Evolutionary conservation across 2,888 invertebrate species (phyloP).

Genomic region (Lycophotia porphyrea): DNA sequence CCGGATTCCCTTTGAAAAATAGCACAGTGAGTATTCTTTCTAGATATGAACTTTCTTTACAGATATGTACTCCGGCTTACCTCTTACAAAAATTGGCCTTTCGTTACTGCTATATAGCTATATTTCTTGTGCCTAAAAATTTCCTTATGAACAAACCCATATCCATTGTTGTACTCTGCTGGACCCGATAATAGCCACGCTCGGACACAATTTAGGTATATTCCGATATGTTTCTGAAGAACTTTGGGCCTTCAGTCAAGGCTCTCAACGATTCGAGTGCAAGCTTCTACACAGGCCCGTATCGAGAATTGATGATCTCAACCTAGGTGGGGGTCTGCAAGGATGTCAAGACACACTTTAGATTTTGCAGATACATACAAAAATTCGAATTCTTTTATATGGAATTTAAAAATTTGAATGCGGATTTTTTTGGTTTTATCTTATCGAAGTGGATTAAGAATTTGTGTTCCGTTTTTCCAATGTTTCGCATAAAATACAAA

Average conservation of each 20-base stretch:
- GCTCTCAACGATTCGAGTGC: conserved; percentile 33
- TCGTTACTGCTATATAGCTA: not conserved
- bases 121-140: not conserved
- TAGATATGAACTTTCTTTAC: too few relatives aligned
- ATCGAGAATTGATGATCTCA: conserved; percentile 43
- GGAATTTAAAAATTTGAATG: not conserved
- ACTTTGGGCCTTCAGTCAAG: conserved; percentile 23
- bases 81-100: too few relatives aligned
- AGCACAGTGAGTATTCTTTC: too few relatives aligned
- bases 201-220: conserved; percentile 10
- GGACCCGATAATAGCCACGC: not conserved
- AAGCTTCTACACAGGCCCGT: conserved; percentile 35
- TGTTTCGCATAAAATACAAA: not conserved
- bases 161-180: not conserved
- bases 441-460: not conserved
- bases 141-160: not conserved
- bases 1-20: too few relatives aligned
- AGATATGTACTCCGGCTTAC: too few relatives aligned
- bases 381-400: not conserved
- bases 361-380: conserved; percentile 31
- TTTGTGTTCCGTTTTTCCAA: not conserved
- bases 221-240: conserved; percentile 13
- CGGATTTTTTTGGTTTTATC: not conserved
- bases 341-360: conserved; percentile 14
- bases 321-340: not conserved